Evolutionary conservation across 2,113 vertebrate species (phyloP).

Genomic region (Mustela nigripes): DNA sequence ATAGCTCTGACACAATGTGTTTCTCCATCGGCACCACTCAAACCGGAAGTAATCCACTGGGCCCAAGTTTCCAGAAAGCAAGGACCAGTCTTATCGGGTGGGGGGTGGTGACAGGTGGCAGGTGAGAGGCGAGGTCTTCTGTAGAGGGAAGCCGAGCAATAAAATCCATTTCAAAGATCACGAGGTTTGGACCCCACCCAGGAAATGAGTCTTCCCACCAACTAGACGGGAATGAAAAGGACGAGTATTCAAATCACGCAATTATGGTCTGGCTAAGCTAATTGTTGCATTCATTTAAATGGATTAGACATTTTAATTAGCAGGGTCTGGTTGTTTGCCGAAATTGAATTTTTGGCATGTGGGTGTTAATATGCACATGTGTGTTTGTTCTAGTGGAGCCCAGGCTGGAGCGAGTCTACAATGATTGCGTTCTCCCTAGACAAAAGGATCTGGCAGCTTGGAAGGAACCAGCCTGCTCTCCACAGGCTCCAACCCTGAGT

Average conservation of each 20-base stretch:
- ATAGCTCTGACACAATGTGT: not conserved
- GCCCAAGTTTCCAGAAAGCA: constrained; percentile 45
- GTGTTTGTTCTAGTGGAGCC: constrained; percentile 69
- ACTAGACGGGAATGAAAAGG: constrained; percentile 31
- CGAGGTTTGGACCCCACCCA: not conserved
- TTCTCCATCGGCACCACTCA: not conserved
- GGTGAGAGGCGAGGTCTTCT: constrained; percentile 39
- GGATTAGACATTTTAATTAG: constrained; percentile 80
- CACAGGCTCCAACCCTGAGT: not conserved
- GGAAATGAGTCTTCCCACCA: constrained; percentile 50
- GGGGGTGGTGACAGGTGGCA: not conserved
- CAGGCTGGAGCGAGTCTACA: constrained; percentile 13
- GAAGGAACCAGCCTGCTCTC: not conserved
- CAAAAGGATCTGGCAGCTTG: not conserved
- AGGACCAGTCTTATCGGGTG: not conserved
- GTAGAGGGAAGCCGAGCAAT: not conserved
- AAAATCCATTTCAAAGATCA: constrained; percentile 45
- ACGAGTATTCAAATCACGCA: constrained; percentile 52
- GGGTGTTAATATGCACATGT: constrained; percentile 69
- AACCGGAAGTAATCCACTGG: constrained; percentile 39
- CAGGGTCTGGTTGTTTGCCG: constrained; percentile 73
- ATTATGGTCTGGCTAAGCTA: constrained; percentile 71
- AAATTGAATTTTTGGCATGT: constrained; percentile 76
- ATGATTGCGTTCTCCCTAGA: not conserved
- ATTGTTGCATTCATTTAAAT: constrained; percentile 65